Evolutionary conservation across 2,888 invertebrate genomes (phyloP).

Genomic region (Temnothorax unifasciatus): DNA sequence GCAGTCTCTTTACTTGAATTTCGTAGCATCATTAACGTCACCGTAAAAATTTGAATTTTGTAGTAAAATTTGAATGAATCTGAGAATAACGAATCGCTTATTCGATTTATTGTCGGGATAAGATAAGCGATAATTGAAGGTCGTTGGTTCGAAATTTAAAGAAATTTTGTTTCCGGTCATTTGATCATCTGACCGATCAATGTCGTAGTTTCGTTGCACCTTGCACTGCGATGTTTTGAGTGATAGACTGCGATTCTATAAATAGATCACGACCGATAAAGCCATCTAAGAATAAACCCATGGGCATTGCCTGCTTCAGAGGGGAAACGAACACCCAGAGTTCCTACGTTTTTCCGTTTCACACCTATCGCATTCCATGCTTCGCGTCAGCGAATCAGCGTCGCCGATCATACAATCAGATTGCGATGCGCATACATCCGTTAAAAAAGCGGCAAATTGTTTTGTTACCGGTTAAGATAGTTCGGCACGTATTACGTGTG

Average conservation of each 20-base stretch:
- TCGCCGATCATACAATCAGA: neutral
- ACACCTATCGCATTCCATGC: neutral
- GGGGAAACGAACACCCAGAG: neutral
- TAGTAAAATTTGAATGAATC: neutral
- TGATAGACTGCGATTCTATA: conserved; percentile 3
- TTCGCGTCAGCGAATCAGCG: neutral
- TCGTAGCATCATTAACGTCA: too few relatives aligned
- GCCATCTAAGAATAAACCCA: conserved; percentile 58
- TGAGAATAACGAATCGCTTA: neutral
- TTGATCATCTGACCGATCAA: neutral
- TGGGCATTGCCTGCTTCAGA: conserved; percentile 35
- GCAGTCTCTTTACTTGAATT: neutral
- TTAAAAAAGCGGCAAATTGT: conserved; percentile 4
- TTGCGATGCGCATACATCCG: neutral
- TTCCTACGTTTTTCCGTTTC: conserved; percentile 4
- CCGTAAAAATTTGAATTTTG: too few relatives aligned
- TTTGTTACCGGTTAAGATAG: neutral
- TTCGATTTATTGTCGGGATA: conserved; percentile 2
- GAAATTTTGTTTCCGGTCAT: conserved; percentile 15
- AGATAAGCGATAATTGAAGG: neutral
- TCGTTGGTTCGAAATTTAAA: conserved; percentile 1
- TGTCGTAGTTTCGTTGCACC: neutral
- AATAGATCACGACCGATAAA: conserved; percentile 55
- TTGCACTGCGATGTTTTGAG: conserved; percentile 19
- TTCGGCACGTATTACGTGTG: neutral